phyloP scores from a whole-genome alignment of 2,888 invertebrate genomes.

The Microplitis deprimator region DNA sequence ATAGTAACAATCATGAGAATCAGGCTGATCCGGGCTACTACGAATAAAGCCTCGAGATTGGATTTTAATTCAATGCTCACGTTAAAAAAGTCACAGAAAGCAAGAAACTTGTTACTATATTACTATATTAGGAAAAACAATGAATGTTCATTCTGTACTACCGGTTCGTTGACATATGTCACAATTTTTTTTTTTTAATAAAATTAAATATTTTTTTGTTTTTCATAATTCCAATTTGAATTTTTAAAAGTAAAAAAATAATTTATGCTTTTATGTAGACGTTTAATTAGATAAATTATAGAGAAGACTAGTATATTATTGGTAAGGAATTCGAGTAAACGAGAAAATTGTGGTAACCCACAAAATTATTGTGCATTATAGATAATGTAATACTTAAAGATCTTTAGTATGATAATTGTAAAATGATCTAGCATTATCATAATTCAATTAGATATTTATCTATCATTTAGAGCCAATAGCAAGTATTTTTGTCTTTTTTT shows the following conservation, averaged over 20 bases:
- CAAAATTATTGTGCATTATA: slow-evolving; percentile 56
- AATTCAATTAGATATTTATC: background rate
- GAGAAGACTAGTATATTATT: background rate
- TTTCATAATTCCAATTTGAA: no score
- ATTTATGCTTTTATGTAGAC: no score
- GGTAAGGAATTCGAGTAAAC: slow-evolving; percentile 17
- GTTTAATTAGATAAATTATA: background rate
- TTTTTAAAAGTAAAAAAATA: no score
- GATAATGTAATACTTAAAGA: background rate
- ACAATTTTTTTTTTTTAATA: slow-evolving; percentile 20
- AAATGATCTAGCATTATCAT: background rate
- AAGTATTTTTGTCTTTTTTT: background rate
- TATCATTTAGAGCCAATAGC: background rate
- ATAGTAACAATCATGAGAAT: slow-evolving; percentile 62
- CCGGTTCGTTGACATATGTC: slow-evolving; percentile 36
- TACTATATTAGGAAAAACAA: slow-evolving; percentile 18
- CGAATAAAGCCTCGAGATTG: slow-evolving; percentile 42
- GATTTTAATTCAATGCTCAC: slow-evolving; percentile 57
- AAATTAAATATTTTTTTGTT: background rate
- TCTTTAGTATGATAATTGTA: background rate
- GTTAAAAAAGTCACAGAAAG: background rate
- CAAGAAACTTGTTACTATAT: slow-evolving; percentile 4
- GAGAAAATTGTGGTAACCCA: slow-evolving; percentile 57
- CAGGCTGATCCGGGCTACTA: slow-evolving; percentile 55
- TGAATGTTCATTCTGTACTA: slow-evolving; percentile 16